A percentile compares a stretch with the other conserved stretches of the same genome.
phyloP scores from a whole-genome alignment of 2,888 invertebrate species.

The Ctenicera cuprea region DNA sequence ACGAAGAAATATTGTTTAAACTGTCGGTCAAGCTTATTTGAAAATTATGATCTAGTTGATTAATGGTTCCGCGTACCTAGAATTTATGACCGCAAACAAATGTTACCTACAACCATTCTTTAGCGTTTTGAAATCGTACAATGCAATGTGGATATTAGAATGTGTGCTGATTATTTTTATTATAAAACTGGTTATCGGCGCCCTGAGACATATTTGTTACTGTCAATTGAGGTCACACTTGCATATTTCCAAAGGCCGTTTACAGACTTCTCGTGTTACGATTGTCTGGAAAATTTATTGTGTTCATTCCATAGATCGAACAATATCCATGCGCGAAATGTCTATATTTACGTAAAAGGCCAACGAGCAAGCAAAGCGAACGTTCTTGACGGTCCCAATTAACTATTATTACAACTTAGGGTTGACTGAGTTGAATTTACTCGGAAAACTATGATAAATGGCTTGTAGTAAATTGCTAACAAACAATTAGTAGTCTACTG shows the following conservation, averaged over 20 bases:
- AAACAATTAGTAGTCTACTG: slow-evolving; percentile 29
- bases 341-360: slow-evolving; percentile 25
- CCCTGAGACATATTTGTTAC: slow-evolving; percentile 59
- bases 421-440: slow-evolving; percentile 10
- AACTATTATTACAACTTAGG: not conserved
- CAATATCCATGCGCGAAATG: slow-evolving; percentile 25
- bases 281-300: slow-evolving; percentile 46
- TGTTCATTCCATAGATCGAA: slow-evolving; percentile 16
- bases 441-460: slow-evolving; percentile 17
- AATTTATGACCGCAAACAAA: slow-evolving; percentile 51
- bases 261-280: slow-evolving; percentile 29
- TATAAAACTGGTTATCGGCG: slow-evolving; percentile 56
- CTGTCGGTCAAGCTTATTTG: slow-evolving; percentile 50
- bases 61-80: slow-evolving; percentile 50
- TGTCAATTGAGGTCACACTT: slow-evolving; percentile 63
- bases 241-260: slow-evolving; percentile 65
- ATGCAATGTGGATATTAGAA: slow-evolving; percentile 59
- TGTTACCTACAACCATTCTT: slow-evolving; percentile 46
- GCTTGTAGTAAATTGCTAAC: slow-evolving; percentile 32
- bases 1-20: slow-evolving; percentile 49
- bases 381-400: not conserved
- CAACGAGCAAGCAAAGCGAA: not conserved
- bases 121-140: slow-evolving; percentile 53
- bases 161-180: slow-evolving; percentile 56
- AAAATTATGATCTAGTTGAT: slow-evolving; percentile 49